phyloP scores from a whole-genome alignment of 2,888 invertebrate species.

The Trachelus tabidus region DNA sequence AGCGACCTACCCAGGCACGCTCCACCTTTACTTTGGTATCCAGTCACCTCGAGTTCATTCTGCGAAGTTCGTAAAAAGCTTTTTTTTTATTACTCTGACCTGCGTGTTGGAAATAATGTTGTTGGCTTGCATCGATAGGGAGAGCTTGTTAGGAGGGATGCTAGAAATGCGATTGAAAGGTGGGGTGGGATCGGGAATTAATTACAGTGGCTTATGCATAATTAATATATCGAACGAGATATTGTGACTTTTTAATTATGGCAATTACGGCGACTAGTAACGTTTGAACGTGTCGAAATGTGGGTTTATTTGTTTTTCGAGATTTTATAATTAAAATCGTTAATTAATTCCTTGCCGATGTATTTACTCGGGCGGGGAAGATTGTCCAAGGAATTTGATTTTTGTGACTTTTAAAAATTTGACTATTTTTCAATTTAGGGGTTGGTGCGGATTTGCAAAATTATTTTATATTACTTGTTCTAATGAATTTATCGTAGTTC shows the following conservation, averaged over 20 bases:
- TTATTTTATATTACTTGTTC: too few species aligned
- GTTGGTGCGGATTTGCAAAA: too few species aligned
- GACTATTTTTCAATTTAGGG: too few species aligned
- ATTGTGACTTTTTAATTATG: not conserved
- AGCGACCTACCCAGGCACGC: not conserved
- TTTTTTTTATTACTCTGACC: not conserved
- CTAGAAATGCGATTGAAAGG: not conserved
- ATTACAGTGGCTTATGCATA: not conserved
- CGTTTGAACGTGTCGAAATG: not conserved
- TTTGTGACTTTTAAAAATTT: too few species aligned
- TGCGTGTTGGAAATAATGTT: not conserved
- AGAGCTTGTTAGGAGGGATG: not conserved
- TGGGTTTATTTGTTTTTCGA: not conserved
- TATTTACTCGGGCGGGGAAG: too few species aligned
- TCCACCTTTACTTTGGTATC: not conserved
- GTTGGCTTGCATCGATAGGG: not conserved
- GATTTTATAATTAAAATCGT: too few species aligned
- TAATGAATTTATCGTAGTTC: too few species aligned
- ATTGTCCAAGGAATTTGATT: too few species aligned
- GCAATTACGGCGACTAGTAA: not conserved
- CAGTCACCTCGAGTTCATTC: constrained; percentile 18
- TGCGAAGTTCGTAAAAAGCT: not conserved
- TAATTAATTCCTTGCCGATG: not conserved
- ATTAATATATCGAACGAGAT: not conserved
- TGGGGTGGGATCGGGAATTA: not conserved